Conservation (phyloP, 2,797 vertebrate species). For the Danionella dracula region DNA sequence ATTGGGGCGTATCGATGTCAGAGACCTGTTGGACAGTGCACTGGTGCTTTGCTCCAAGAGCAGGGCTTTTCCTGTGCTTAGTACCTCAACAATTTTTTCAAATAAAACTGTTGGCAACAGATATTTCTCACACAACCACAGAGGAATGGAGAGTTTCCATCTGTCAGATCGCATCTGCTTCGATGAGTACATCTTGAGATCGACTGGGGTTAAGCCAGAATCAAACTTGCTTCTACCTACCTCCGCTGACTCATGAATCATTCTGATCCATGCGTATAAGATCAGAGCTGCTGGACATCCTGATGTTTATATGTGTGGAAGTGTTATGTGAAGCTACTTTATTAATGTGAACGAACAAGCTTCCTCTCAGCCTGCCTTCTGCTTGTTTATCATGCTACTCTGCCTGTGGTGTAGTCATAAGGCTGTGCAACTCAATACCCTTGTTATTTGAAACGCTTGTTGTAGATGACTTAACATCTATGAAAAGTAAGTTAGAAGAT, state of each 20-base stretch:
- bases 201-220: background rate
- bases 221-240: background rate
- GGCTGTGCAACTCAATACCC: constrained; percentile 53
- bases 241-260: background rate
- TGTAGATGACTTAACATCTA: constrained; percentile 38
- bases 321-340: constrained; percentile 11
- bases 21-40: constrained; percentile 10
- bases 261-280: background rate
- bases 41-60: background rate
- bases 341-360: background rate
- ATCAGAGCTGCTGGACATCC: background rate
- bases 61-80: constrained; percentile 11
- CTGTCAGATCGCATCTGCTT: constrained; percentile 24
- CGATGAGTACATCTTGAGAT: background rate
- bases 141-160: constrained; percentile 20
- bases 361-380: background rate
- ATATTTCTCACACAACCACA: constrained; percentile 37
- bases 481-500: constrained; percentile 30
- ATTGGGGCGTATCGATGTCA: constrained; percentile 10
- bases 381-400: constrained; percentile 3
- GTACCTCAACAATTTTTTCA: constrained; percentile 20
- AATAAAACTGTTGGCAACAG: constrained; percentile 27
- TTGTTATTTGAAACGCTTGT: constrained; percentile 55
- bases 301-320: background rate
- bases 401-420: background rate